A percentile compares a stretch with the other conserved stretches of the same genome.
phyloP scores from a whole-genome alignment of 2,888 invertebrate species.

The Mythimna vitellina region DNA sequence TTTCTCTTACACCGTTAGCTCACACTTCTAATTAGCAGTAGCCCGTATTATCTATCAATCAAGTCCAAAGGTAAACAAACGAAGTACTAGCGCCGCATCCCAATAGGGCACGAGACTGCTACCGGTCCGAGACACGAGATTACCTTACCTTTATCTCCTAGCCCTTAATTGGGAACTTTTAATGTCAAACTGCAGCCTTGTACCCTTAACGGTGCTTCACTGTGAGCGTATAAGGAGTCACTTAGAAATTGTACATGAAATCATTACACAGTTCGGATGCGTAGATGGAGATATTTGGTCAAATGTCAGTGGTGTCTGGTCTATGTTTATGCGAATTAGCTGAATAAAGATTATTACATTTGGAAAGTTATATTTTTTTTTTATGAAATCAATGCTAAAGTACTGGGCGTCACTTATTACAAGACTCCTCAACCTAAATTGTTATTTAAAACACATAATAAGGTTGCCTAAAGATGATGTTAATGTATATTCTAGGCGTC shows the following conservation, averaged over 20 bases:
- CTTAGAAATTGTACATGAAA: constrained; percentile 62
- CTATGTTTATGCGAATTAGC: constrained; percentile 37
- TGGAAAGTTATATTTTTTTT: background rate
- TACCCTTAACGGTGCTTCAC: constrained; percentile 57
- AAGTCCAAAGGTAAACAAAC: constrained; percentile 61
- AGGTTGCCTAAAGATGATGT: too few relatives aligned
- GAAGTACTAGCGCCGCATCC: constrained; percentile 58
- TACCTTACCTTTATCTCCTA: constrained; percentile 66
- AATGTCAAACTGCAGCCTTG: constrained; percentile 67
- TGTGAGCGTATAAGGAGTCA: constrained; percentile 55
- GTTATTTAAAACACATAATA: too few relatives aligned
- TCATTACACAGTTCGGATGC: constrained; percentile 53
- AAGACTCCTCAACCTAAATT: too few relatives aligned
- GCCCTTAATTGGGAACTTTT: constrained; percentile 74
- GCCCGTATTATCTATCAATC: constrained; percentile 69
- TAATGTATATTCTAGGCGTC: too few relatives aligned
- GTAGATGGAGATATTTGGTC: constrained; percentile 56
- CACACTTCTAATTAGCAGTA: constrained; percentile 59
- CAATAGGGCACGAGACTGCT: constrained; percentile 65
- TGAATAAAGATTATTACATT: constrained; percentile 6
- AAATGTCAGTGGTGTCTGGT: constrained; percentile 48
- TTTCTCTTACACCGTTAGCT: constrained; percentile 53
- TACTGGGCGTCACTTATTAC: too few relatives aligned
- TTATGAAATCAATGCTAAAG: background rate
- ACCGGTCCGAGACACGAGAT: constrained; percentile 49